Evolutionary conservation across 2,888 invertebrate species (phyloP).

Genomic region (Drepanosiphum platanoidis): DNA sequence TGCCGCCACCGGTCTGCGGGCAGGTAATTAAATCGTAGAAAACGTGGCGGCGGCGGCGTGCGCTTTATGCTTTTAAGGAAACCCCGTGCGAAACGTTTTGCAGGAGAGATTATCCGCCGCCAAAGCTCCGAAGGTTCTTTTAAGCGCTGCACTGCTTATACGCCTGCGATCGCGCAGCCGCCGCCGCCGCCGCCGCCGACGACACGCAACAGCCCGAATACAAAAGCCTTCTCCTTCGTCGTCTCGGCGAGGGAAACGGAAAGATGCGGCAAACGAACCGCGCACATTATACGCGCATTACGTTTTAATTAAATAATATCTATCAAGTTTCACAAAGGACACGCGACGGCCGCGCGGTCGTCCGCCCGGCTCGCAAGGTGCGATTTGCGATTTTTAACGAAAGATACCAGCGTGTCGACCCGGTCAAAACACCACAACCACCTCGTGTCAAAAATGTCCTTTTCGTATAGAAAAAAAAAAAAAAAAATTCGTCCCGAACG

Average conservation of each 20-base stretch:
- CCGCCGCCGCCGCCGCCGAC: background rate
- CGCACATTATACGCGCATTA: background rate
- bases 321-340: too few relatives aligned
- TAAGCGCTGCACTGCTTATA: background rate
- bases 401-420: too few relatives aligned
- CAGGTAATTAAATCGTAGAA: constrained; percentile 62
- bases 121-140: constrained; percentile 13
- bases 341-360: too few relatives aligned
- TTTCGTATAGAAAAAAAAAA: too few relatives aligned
- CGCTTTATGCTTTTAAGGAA: constrained; percentile 55
- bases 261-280: too few relatives aligned
- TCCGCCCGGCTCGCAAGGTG: too few relatives aligned
- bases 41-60: constrained; percentile 35
- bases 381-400: too few relatives aligned
- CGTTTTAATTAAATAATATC: constrained; percentile 30
- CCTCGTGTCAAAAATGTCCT: too few relatives aligned
- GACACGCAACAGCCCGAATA: background rate
- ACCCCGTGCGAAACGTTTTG: constrained; percentile 58
- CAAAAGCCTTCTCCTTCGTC: background rate
- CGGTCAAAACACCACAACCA: too few relatives aligned
- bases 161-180: background rate
- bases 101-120: constrained; percentile 42
- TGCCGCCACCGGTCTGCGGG: constrained; percentile 45
- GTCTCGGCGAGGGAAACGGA: background rate
- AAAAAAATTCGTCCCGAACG: too few relatives aligned